These are phyloP conservation scores for Psylliodes chrysocephalus DNA, from an alignment of 2,888 invertebrate species.

Conservation along the genomic window DNA sequence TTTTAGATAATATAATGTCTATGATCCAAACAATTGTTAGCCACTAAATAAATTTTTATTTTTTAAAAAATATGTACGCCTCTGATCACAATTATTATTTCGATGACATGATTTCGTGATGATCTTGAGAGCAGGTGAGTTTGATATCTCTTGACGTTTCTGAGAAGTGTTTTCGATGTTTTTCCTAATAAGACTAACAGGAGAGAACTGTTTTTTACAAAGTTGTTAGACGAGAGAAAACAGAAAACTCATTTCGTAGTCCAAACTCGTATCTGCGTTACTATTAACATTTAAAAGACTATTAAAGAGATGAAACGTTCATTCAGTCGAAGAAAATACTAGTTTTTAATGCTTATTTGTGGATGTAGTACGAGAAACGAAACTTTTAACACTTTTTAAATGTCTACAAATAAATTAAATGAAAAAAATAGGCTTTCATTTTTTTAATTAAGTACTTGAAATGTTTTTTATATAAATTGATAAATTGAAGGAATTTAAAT, in stretches of 20 bases:
- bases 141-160: slow-evolving; percentile 17
- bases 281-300: background rate
- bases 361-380: too few species aligned
- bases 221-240: background rate
- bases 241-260: slow-evolving; percentile 15
- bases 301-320: background rate
- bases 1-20: too few species aligned
- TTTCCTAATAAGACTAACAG: slow-evolving; percentile 20
- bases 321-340: too few species aligned
- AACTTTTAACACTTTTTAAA: too few species aligned
- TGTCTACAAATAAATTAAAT: too few species aligned
- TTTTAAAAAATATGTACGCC: slow-evolving; percentile 7
- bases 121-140: slow-evolving; percentile 14
- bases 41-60: too few species aligned
- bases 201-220: slow-evolving; percentile 13
- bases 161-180: slow-evolving; percentile 25
- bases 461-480: too few species aligned
- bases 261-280: background rate
- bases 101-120: slow-evolving; percentile 41
- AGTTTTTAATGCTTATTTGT: too few species aligned
- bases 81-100: slow-evolving; percentile 41
- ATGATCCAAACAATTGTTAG: too few species aligned
- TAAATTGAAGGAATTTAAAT: too few species aligned
- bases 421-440: too few species aligned
- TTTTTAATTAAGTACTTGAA: too few species aligned